phyloP scores from a whole-genome alignment of 2,113 vertebrate genomes.

The Silurus asotus region DNA sequence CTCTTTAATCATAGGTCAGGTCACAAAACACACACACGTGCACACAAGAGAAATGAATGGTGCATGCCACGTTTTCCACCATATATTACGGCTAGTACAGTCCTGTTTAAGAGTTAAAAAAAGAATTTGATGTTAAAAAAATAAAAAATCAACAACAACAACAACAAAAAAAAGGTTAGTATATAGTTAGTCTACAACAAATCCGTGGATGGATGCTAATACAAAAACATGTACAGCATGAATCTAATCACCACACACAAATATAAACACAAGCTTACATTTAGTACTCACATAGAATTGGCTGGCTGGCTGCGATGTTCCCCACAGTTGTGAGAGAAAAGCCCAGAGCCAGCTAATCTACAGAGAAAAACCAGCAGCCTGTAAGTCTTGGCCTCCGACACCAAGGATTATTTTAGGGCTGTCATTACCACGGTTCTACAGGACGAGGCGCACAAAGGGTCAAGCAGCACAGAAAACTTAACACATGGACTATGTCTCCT shows the following conservation, averaged over 20 bases:
- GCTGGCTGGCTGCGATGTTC: constrained; percentile 14
- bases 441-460: constrained; percentile 4
- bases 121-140: not conserved
- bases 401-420: constrained; percentile 6
- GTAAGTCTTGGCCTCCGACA: constrained; percentile 21
- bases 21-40: not conserved
- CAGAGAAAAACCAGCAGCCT: constrained; percentile 2
- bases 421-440: constrained; percentile 19
- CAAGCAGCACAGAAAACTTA: not conserved
- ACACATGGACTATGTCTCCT: not conserved
- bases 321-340: constrained; percentile 18
- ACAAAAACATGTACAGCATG: not conserved
- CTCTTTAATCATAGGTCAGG: constrained; percentile 22
- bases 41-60: constrained; percentile 14
- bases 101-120: not conserved
- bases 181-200: not conserved
- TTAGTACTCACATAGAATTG: constrained; percentile 25
- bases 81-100: not conserved
- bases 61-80: constrained; percentile 7
- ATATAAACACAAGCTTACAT: constrained; percentile 9
- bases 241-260: not conserved
- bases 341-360: constrained; percentile 30
- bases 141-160: too few species aligned
- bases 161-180: not conserved
- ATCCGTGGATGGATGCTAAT: not conserved